phyloP scores from a whole-genome alignment of 2,888 invertebrate genomes.

The Branchipolynoe longqiensis region DNA sequence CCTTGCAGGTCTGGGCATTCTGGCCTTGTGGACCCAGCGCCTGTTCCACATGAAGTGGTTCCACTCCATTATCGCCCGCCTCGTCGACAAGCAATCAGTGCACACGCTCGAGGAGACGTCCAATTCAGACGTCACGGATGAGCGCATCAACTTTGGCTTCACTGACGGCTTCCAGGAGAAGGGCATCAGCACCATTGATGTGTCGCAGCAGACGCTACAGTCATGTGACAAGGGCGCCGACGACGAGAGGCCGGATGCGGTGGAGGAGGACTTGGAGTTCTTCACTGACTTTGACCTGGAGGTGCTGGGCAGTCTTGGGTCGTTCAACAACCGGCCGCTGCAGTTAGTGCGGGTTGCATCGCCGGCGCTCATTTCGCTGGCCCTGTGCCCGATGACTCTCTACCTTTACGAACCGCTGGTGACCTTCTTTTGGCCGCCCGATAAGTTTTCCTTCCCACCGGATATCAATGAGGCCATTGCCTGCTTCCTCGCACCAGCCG shows the following conservation, averaged over 20 bases:
- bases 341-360: slow-evolving; percentile 71
- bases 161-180: background rate
- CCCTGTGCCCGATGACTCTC: slow-evolving; percentile 72
- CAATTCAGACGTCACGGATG: no score
- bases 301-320: slow-evolving; percentile 69
- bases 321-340: slow-evolving; percentile 68
- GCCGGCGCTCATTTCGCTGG: slow-evolving; percentile 73
- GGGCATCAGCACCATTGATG: background rate
- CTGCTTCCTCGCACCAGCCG: slow-evolving; percentile 75
- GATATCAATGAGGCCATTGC: slow-evolving; percentile 76
- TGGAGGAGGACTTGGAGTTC: slow-evolving; percentile 62
- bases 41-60: slow-evolving; percentile 1
- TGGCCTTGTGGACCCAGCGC: background rate
- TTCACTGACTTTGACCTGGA: slow-evolving; percentile 71
- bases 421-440: slow-evolving; percentile 69
- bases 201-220: no score
- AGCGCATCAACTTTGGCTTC: background rate
- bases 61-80: background rate
- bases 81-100: background rate
- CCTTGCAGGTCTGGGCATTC: slow-evolving; percentile 11
- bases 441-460: slow-evolving; percentile 66
- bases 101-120: slow-evolving; percentile 10
- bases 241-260: slow-evolving; percentile 8
- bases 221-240: no score
- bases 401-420: slow-evolving; percentile 73